Evolutionary conservation across 2,113 vertebrate species (phyloP), one percentile per base, ranked within the genome.

Genomic region (Suncus etruscus): DNA sequence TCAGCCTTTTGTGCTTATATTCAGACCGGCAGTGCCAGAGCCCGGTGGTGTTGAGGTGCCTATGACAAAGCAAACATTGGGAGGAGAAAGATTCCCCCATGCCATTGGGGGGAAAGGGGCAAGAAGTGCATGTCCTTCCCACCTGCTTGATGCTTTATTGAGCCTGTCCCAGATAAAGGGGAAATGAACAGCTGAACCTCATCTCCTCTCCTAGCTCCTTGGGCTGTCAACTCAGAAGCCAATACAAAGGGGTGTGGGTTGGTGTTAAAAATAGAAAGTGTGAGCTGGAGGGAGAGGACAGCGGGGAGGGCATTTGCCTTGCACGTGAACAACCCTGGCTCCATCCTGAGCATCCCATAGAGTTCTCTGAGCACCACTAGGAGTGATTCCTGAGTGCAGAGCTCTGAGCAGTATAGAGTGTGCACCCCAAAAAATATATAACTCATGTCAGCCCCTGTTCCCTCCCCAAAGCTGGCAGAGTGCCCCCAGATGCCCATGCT

Each of bases 61-160:
- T 93, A 93, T 93, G 96, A 97, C 96, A 96, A 91, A 95, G 93
- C 87, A 95, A 97, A 96, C 96, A 96, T 96, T 94, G 83, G 96
- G 97, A 96, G 39, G 96, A 93, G 95, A 95, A 97, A 94, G 94
- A 91, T 96, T 96, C 86, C 96, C 96, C 95, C 96, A 96, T 92
- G 94, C 96, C 97, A 96, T 98, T 97, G 98, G 97, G 1, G 11
- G 95, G 95, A 87, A 16, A 16, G 4, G 58, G 58, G 58, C 18
- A 8, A 16, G 58, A 16, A 61, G 58, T 20, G 18, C 22, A 11
- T 92, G 94, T 97, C 97, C 97, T 97, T 97, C 98, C 96, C 96
- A 97, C 97, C 97, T 97, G 94, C 82, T 91, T 91, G 91, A 94
- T 69, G 94, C 94, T 97, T 96, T 95, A 39, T 39, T 95, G 96